Evolutionary conservation across 2,797 vertebrate species (phyloP).

Genomic region (Synaphobranchus kaupii): DNA sequence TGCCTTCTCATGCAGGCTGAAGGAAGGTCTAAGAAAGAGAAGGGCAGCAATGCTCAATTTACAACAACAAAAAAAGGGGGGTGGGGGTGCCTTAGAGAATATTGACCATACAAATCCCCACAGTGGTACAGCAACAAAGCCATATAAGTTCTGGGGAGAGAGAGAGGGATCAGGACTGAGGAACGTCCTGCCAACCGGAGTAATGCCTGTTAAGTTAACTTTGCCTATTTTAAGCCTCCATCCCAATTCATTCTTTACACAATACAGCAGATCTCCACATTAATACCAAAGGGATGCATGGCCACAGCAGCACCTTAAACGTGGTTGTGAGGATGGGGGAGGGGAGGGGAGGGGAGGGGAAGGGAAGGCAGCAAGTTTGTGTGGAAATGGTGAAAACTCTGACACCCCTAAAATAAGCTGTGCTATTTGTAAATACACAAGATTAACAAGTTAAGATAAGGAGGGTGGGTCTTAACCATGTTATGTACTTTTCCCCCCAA

Average conservation of each 20-base stretch:
- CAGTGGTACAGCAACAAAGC: conserved; percentile 9
- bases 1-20: not conserved
- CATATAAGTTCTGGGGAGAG: not conserved
- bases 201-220: not conserved
- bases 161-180: not conserved
- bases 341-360: not conserved
- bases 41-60: not conserved
- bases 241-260: not conserved
- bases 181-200: not conserved
- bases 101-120: not conserved
- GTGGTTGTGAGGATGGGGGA: not conserved
- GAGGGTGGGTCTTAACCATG: too few species aligned
- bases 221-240: not conserved
- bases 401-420: not conserved
- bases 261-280: not conserved
- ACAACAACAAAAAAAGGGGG: not conserved
- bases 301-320: not conserved
- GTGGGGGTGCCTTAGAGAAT: not conserved
- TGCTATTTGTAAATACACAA: conserved; percentile 7
- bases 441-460: not conserved
- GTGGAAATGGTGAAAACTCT: not conserved
- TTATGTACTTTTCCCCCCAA: not conserved
- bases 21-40: not conserved
- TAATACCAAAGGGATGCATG: not conserved
- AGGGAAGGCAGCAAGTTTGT: not conserved